Evolutionary conservation across 2,888 invertebrate genomes (phyloP).

Genomic region (Hirtodrosophila histrioides): DNA sequence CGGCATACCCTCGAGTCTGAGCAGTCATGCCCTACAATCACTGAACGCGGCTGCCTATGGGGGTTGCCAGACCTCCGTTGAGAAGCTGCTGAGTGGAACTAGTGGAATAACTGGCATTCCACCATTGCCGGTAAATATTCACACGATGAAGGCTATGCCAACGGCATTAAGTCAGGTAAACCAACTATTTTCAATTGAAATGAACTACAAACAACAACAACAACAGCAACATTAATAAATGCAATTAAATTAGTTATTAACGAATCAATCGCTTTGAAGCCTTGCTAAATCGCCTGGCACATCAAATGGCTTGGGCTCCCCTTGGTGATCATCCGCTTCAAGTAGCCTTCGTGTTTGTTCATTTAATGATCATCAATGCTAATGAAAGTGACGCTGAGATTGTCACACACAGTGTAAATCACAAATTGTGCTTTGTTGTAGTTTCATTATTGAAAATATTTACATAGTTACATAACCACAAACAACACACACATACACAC

Average conservation of each 20-base stretch:
- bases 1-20: slow-evolving; percentile 88
- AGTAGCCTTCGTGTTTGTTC: slow-evolving; percentile 47
- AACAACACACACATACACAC: slow-evolving; percentile 12
- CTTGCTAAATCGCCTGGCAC: slow-evolving; percentile 23
- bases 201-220: slow-evolving; percentile 63
- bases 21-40: slow-evolving; percentile 87
- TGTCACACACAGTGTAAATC: slow-evolving; percentile 44
- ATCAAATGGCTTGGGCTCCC: slow-evolving; percentile 45
- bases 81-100: slow-evolving; percentile 85
- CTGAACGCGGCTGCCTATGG: slow-evolving; percentile 85
- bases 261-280: slow-evolving; percentile 40
- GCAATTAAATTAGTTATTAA: slow-evolving; percentile 43
- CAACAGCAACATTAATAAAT: slow-evolving; percentile 28
- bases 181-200: slow-evolving; percentile 80
- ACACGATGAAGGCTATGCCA: slow-evolving; percentile 85
- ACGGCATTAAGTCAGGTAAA: slow-evolving; percentile 85
- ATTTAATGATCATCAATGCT: slow-evolving; percentile 44
- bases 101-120: slow-evolving; percentile 84
- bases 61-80: slow-evolving; percentile 84
- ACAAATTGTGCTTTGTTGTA: slow-evolving; percentile 73
- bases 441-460: slow-evolving; percentile 82
- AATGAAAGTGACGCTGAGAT: slow-evolving; percentile 25
- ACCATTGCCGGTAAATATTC: slow-evolving; percentile 84
- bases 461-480: slow-evolving; percentile 30
- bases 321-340: slow-evolving; percentile 46